A percentile compares a stretch with the other conserved stretches of the same genome.
phyloP scores from a whole-genome alignment of 2,113 vertebrate species.

The Heptranchias perlo region DNA sequence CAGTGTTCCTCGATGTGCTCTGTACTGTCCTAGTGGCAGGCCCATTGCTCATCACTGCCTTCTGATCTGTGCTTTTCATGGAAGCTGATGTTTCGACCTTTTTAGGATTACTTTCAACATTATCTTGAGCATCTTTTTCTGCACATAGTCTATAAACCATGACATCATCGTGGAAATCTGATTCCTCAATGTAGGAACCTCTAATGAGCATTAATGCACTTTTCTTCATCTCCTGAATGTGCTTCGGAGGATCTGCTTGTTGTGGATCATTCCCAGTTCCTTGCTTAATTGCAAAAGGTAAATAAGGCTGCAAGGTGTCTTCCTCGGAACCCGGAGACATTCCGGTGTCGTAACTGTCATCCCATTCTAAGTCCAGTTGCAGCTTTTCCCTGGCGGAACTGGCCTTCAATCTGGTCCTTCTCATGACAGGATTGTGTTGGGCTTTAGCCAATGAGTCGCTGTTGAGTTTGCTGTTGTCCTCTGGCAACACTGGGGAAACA shows the following conservation, averaged over 20 bases:
- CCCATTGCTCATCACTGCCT: slow-evolving; percentile 52
- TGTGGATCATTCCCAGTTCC: slow-evolving; percentile 43
- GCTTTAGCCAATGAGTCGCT: slow-evolving; percentile 40
- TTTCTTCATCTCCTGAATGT: slow-evolving; percentile 90
- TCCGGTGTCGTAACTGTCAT: slow-evolving; percentile 84
- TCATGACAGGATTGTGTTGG: background rate
- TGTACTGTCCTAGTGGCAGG: slow-evolving; percentile 40
- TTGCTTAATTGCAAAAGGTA: slow-evolving; percentile 37
- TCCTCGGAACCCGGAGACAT: slow-evolving; percentile 57
- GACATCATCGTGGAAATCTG: slow-evolving; percentile 90
- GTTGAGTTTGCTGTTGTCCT: slow-evolving; percentile 52
- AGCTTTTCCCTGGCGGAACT: slow-evolving; percentile 49
- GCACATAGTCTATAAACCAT: slow-evolving; percentile 88
- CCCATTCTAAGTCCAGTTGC: slow-evolving; percentile 88
- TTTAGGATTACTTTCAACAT: slow-evolving; percentile 26
- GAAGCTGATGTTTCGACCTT: background rate
- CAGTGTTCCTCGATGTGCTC: slow-evolving; percentile 40
- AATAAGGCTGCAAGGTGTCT: slow-evolving; percentile 39
- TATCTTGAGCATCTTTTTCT: slow-evolving; percentile 69
- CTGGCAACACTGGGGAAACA: slow-evolving; percentile 60
- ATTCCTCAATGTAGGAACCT: slow-evolving; percentile 87
- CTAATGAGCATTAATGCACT: slow-evolving; percentile 79
- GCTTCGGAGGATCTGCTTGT: slow-evolving; percentile 65
- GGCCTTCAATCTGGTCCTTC: slow-evolving; percentile 39
- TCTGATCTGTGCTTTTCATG: slow-evolving; percentile 38